A percentile compares a stretch with the other conserved stretches of the same genome.
Conservation (phyloP, 1,140 invertebrate species). For the Drosophila seguyi region DNA sequence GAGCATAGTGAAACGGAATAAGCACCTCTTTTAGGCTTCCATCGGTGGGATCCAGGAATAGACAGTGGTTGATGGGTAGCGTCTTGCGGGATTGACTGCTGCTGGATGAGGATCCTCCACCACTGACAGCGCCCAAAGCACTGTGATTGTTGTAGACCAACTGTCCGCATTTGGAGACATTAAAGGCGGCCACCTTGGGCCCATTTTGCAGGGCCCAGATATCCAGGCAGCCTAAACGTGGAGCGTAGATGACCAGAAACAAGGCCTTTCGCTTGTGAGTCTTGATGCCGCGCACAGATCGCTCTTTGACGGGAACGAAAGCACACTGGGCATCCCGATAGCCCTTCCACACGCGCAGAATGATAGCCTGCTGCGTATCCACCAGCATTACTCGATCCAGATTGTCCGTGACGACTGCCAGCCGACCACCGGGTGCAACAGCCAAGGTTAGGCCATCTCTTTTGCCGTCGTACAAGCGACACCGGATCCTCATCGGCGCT, state of each 20-base stretch:
- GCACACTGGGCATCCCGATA: constrained; percentile 97
- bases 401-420: constrained; percentile 93
- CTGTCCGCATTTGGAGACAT: constrained; percentile 92
- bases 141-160: constrained; percentile 92
- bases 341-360: constrained; percentile 96
- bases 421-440: constrained; percentile 91
- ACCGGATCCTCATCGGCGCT: constrained; percentile 89
- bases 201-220: constrained; percentile 95
- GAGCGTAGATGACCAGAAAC: constrained; percentile 94
- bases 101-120: constrained; percentile 59
- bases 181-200: constrained; percentile 94
- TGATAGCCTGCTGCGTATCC: constrained; percentile 92
- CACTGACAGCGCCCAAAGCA: constrained; percentile 86
- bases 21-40: constrained; percentile 90
- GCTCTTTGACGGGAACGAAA: constrained; percentile 88
- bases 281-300: constrained; percentile 76
- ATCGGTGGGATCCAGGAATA: constrained; percentile 93
- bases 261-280: constrained; percentile 87
- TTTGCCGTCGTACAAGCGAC: constrained; percentile 93
- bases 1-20: constrained; percentile 95
- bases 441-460: constrained; percentile 90
- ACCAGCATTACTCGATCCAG: constrained; percentile 94
- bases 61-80: constrained; percentile 88
- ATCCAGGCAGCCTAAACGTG: constrained; percentile 93
- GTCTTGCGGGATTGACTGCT: constrained; percentile 86